Evolutionary conservation across 2,888 invertebrate species (phyloP), one percentile per base, ranked within the genome.

Genomic region (Endotricha flammealis): DNA sequence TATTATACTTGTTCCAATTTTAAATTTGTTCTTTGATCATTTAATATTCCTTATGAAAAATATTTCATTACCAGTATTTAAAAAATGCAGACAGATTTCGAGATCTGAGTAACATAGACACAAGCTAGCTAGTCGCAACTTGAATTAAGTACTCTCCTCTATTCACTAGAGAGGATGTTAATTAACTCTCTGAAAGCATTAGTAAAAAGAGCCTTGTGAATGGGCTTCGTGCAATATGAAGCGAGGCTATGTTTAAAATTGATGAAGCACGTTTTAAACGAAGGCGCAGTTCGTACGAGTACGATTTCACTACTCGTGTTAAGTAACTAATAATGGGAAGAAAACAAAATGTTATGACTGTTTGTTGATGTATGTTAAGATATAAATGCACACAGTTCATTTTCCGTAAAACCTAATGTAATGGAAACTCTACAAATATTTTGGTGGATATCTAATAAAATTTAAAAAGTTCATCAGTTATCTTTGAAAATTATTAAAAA

Each of bases 101-200:
- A 22, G 42, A 17, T 44, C 54, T 53, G 39, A 34, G 44, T 54
- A 44, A 45, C 47, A 44, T 46, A 44, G 39, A 46, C 50, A 51
- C 46, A 49, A 50, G 51, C 60, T 52, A 50, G 51, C 60, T 52
- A 50, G 48, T 42, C 44, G 46, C 44, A 52, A 61, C 64, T 67
- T 58, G 60, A 69, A 69, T 72, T 68, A 75, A 76, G 69, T 60
- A 63, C 68, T 59, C 34, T 16, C n/a, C 60, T 63, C 70, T 71
- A 76, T 80, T 76, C 76, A 74, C 62, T 59, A 66, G 64, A 71
- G 72, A 72, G 71, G 66, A 74, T 74, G 79, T 74, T 81, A 81
- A 83, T 82, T 82, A 80, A 78, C 70, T 64, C 50, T 57, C 64
- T 74, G 72, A 70, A 75, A 77, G 77, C 74, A 76, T 80, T 75